Conservation (phyloP, 2,113 vertebrate genomes). For the Kryptolebias marmoratus region DNA sequence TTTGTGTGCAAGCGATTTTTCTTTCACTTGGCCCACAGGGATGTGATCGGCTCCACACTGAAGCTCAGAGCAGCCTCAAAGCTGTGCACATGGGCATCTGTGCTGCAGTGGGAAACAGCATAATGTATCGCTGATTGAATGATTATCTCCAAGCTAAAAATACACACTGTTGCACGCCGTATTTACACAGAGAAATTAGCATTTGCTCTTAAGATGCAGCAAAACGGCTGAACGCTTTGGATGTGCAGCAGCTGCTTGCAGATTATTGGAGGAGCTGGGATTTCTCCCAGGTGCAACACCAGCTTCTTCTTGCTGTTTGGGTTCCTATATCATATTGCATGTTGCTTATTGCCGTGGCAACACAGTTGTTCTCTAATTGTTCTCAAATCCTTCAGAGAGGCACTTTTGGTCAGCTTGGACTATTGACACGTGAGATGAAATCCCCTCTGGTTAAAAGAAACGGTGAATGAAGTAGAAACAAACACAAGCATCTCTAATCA, state of each 20-base stretch:
- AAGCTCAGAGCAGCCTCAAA: conserved; percentile 53
- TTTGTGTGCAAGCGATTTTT: conserved; percentile 44
- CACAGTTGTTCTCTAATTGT: conserved; percentile 42
- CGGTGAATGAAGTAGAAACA: background rate
- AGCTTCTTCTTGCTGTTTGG: conserved; percentile 64
- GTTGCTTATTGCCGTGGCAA: conserved; percentile 70
- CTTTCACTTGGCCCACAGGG: conserved; percentile 42
- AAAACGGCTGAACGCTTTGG: conserved; percentile 8
- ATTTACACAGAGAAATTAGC: conserved; percentile 46
- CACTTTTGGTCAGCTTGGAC: conserved; percentile 51
- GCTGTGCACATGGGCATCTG: conserved; percentile 23
- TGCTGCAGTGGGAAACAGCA: conserved; percentile 50
- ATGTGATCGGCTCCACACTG: conserved; percentile 40
- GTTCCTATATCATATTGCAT: conserved; percentile 53
- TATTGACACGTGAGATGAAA: conserved; percentile 45
- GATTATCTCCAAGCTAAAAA: conserved; percentile 62
- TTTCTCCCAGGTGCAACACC: conserved; percentile 44
- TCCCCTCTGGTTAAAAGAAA: background rate
- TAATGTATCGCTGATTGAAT: conserved; percentile 58
- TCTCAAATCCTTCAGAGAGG: conserved; percentile 39
- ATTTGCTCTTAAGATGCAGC: conserved; percentile 35
- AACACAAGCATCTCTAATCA: background rate
- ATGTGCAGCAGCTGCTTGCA: conserved; percentile 52
- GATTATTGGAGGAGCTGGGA: conserved; percentile 50
- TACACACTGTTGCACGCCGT: conserved; percentile 40